Conservation (phyloP, 2,888 invertebrate species). For the Myopa testacea region DNA sequence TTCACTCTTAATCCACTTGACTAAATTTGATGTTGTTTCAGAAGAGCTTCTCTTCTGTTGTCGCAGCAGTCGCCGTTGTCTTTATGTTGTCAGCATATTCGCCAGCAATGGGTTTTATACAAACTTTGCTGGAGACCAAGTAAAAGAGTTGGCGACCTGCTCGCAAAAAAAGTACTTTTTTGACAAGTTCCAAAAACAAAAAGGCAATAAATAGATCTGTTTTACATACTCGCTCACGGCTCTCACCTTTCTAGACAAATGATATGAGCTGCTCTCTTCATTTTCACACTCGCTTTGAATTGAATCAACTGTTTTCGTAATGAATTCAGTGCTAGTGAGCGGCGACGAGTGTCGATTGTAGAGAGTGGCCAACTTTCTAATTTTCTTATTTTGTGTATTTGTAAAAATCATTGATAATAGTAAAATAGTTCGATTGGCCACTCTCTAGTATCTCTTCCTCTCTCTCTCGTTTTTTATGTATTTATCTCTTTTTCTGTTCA, state of each 20-base stretch:
- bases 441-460: not conserved
- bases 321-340: too few species aligned
- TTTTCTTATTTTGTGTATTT: not conserved
- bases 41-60: conserved; percentile 10
- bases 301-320: not conserved
- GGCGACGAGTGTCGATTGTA: not conserved
- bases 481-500: conserved; percentile 6
- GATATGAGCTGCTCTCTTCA: not conserved
- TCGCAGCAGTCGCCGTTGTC: not conserved
- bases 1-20: not conserved
- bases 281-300: not conserved
- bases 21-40: not conserved
- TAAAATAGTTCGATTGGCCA: not conserved
- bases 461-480: not conserved
- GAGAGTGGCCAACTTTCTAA: not conserved
- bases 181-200: not conserved
- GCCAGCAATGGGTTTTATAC: conserved; percentile 32
- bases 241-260: not conserved
- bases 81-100: conserved; percentile 26
- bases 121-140: not conserved
- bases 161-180: conserved; percentile 14
- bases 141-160: not conserved
- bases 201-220: not conserved
- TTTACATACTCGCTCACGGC: conserved; percentile 3
- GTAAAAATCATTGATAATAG: too few species aligned